phyloP scores from a whole-genome alignment of 2,797 vertebrate genomes.

The Acropternis orthonyx region DNA sequence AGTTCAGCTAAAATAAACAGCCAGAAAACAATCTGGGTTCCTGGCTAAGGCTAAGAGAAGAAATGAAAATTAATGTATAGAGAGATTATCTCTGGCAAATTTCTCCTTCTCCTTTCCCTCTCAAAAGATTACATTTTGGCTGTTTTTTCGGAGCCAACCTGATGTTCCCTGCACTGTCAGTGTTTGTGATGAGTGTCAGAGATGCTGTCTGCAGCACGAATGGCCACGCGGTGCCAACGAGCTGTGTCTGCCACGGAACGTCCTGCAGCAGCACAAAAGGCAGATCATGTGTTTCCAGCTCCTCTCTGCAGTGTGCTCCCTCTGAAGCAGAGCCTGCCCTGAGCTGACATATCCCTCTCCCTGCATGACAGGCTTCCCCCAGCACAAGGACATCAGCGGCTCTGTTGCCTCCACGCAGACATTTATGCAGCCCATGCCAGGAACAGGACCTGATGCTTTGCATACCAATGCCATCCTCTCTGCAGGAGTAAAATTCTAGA shows the following conservation, averaged over 20 bases:
- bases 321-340: background rate
- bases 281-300: background rate
- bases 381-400: background rate
- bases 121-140: background rate
- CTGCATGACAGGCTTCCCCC: background rate
- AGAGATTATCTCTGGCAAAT: background rate
- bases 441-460: background rate
- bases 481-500: background rate
- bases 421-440: background rate
- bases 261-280: background rate
- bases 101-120: background rate
- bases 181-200: background rate
- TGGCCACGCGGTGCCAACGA: background rate
- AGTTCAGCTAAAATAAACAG: slow-evolving; percentile 27
- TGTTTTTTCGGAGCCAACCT: background rate
- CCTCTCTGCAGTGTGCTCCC: background rate
- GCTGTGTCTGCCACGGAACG: background rate
- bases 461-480: background rate
- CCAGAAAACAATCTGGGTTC: background rate
- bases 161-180: background rate
- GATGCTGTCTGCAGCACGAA: background rate
- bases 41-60: background rate
- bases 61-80: slow-evolving; percentile 22
- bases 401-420: rapidly evolving
- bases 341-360: background rate